A percentile compares a stretch with the other conserved stretches of the same genome.
These are phyloP conservation scores for Threskiornis aethiopicus DNA, from an alignment of 2,797 vertebrate species.

Conservation along the genomic window DNA sequence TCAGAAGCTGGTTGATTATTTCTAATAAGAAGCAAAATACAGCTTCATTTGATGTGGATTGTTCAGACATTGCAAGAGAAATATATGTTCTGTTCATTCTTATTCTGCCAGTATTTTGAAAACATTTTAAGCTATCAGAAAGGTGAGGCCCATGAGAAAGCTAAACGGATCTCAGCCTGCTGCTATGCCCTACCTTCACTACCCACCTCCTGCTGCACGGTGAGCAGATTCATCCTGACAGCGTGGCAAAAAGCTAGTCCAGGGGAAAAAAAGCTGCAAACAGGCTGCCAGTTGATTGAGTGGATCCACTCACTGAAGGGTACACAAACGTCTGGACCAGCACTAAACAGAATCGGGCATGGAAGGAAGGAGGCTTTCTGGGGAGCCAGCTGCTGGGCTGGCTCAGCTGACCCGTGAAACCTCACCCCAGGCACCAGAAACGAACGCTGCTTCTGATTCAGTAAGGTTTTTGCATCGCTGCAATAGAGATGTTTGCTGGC, in stretches of 20 bases:
- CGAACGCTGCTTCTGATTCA: rapidly evolving
- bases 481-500: neutral
- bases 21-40: neutral
- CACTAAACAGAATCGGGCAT: neutral
- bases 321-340: neutral
- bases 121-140: neutral
- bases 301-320: neutral
- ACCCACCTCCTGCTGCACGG: neutral
- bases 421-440: neutral
- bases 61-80: neutral
- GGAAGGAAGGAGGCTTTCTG: neutral
- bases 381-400: neutral
- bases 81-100: neutral
- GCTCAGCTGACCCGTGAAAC: neutral
- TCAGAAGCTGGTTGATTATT: neutral
- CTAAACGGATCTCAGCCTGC: neutral
- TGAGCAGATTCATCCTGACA: conserved; percentile 5
- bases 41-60: neutral
- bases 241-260: neutral
- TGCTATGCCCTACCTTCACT: neutral
- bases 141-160: neutral
- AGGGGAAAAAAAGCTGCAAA: neutral
- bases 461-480: neutral
- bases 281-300: neutral
- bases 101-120: neutral